Conservation (phyloP, 2,113 vertebrate species). For the Chaetops frenatus region DNA sequence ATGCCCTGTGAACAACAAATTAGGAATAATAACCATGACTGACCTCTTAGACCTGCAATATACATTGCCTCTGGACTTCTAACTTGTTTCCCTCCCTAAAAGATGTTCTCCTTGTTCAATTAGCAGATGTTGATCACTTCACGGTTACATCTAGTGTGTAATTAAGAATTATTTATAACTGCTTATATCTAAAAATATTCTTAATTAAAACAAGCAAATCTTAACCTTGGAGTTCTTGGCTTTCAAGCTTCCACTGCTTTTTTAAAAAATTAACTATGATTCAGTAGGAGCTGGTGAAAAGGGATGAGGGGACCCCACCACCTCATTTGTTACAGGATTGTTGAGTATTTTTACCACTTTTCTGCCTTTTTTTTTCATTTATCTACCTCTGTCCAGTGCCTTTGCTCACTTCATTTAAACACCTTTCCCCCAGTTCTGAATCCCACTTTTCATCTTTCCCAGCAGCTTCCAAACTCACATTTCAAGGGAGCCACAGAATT, state of each 20-base stretch:
- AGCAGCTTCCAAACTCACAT: not conserved
- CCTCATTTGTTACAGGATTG: not conserved
- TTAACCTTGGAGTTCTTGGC: not conserved
- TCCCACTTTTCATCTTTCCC: not conserved
- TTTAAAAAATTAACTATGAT: not conserved
- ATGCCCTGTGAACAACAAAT: not conserved
- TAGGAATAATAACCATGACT: not conserved
- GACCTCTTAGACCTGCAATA: not conserved
- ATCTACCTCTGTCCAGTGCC: not conserved
- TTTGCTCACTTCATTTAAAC: not conserved
- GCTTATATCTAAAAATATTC: not conserved
- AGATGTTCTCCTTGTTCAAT: not conserved
- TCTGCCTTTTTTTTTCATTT: not conserved
- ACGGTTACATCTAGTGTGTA: not conserved
- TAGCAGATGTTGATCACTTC: not conserved
- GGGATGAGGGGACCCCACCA: rapidly evolving
- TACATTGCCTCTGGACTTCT: not conserved
- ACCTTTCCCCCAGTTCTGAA: not conserved
- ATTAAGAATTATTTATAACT: not conserved
- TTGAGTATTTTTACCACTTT: not conserved
- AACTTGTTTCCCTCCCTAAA: not conserved
- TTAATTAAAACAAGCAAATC: not conserved
- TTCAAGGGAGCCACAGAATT: not conserved
- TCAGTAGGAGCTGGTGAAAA: not conserved
- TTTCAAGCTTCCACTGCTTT: not conserved